Conservation (phyloP, 2,113 vertebrate genomes). For the Tragelaphus imberbis region DNA sequence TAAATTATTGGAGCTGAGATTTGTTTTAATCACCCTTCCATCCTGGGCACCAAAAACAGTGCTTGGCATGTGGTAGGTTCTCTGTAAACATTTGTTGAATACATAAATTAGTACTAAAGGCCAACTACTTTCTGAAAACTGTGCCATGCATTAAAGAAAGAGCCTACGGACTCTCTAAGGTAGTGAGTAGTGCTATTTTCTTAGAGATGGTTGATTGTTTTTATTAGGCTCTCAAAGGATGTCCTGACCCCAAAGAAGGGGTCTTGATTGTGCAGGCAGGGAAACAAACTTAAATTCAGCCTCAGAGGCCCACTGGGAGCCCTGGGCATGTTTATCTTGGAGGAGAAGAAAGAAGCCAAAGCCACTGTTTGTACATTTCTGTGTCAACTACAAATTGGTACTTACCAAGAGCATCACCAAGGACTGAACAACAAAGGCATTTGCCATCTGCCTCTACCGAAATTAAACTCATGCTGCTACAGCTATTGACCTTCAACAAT, state of each 20-base stretch:
- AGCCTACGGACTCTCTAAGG: too few species aligned
- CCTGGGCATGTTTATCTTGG: neutral
- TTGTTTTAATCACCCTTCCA: neutral
- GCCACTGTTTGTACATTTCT: neutral
- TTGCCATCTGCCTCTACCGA: neutral
- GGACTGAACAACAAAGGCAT: neutral
- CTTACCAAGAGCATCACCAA: neutral
- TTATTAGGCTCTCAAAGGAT: neutral
- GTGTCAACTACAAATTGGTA: neutral
- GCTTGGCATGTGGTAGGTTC: neutral
- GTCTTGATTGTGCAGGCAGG: neutral
- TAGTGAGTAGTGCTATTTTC: neutral
- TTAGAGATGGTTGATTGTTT: neutral
- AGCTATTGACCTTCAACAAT: neutral
- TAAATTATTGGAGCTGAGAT: neutral
- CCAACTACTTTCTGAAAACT: neutral
- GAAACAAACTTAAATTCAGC: neutral
- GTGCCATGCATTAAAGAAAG: neutral
- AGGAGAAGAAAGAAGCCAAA: neutral
- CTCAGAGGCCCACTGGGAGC: neutral
- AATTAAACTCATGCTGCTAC: neutral
- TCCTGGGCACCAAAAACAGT: neutral
- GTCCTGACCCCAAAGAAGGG: neutral
- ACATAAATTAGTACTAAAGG: neutral
- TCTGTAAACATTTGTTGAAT: neutral